Evolutionary conservation across 2,797 vertebrate genomes (phyloP), one percentile per base, ranked within the genome.

Genomic region (Cygnus olor): DNA sequence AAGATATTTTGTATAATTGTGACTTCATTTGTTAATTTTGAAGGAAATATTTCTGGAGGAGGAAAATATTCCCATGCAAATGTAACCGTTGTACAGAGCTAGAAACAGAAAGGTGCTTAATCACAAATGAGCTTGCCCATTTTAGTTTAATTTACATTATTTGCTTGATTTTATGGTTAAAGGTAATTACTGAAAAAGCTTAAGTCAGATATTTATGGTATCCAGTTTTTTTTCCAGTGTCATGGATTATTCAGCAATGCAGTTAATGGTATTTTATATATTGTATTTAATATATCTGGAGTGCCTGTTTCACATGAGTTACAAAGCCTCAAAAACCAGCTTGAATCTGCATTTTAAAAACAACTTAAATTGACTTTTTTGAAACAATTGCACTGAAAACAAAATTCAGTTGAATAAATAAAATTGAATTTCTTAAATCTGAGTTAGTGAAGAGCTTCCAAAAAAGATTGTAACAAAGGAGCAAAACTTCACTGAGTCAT

Each of bases 21-120:
- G 51, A 91, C 45, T 90, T 76, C n/a, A 53, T 81, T 78, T 80
- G 57, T 74, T 94, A 69, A 92, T 85, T 90, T 83, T 54, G 51
- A 85, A 88, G 63, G 88, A 87, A 90, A 32, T 74, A n/a, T 47
- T 90, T 94, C 76, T 85, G 72, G 34, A 89, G 61, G 54, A 80
- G 34, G 65, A 82, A 65, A 58, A 68, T 30, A 68, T 83, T 94
- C 21, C 38, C 69, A 78, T 65, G 69, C 61, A 88, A 95, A 63
- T 82, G 0, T 9, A 82, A n/a, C 47, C 70, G 25, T 54, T 77
- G 36, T 76, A 58, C 40, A 44, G 68, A 72, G 60, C 32, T 49
- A 84, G 79, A 71, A 88, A 34, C 49, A 65, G 74, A 63, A 80
- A 90, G 68, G 61, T 85, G 40, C 54, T 93, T 57, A 80, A 76